phyloP scores from a whole-genome alignment of 2,797 vertebrate genomes.

The Gallinago stenura region DNA sequence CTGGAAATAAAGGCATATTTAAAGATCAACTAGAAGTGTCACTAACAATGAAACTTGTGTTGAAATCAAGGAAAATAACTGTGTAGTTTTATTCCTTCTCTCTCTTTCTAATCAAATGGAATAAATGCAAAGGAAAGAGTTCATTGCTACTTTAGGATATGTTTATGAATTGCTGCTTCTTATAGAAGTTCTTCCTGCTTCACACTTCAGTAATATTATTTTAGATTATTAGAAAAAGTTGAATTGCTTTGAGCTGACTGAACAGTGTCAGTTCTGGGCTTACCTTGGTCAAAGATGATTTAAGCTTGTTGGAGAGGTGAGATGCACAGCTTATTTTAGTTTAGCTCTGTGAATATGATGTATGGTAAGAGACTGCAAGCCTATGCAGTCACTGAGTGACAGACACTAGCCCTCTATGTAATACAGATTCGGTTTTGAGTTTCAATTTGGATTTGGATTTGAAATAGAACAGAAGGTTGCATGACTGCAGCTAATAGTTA shows the following conservation, averaged over 20 bases:
- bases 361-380: neutral
- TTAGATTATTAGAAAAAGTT: neutral
- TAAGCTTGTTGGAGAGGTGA: neutral
- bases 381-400: neutral
- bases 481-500: neutral
- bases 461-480: neutral
- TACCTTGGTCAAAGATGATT: neutral
- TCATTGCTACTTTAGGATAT: neutral
- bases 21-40: neutral
- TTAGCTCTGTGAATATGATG: neutral
- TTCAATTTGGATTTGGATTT: neutral
- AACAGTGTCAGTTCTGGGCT: neutral
- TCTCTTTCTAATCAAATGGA: neutral
- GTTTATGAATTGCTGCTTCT: neutral
- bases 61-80: neutral
- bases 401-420: neutral
- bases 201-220: neutral
- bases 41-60: neutral
- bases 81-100: neutral
- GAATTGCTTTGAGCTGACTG: neutral
- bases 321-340: neutral
- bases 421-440: neutral
- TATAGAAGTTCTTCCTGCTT: neutral
- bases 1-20: neutral
- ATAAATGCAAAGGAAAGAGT: neutral